Evolutionary conservation across 2,113 vertebrate genomes (phyloP).

Genomic region (Eurystomus gularis): DNA sequence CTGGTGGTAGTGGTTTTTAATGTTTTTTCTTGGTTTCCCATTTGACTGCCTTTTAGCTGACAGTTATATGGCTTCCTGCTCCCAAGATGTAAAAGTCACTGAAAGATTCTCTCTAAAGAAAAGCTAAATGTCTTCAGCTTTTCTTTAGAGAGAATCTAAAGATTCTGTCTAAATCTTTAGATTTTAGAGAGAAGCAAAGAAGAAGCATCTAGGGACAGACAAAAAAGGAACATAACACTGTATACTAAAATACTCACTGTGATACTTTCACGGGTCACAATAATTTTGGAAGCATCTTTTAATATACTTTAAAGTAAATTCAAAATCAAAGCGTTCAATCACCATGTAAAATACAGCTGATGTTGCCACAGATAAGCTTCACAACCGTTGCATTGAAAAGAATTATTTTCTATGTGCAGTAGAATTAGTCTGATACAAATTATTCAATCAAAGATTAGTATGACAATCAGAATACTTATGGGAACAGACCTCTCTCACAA

Average conservation of each 20-base stretch:
- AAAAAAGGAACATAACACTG: neutral
- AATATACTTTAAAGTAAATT: neutral
- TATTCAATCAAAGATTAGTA: neutral
- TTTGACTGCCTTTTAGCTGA: neutral
- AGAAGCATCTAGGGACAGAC: neutral
- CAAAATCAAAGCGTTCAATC: neutral
- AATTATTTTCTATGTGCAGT: neutral
- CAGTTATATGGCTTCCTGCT: neutral
- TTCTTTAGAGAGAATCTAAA: too few relatives aligned
- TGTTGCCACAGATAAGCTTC: neutral
- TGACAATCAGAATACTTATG: neutral
- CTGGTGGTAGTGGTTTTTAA: neutral
- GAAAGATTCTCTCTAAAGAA: neutral
- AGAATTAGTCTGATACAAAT: neutral
- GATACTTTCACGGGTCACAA: neutral
- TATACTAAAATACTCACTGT: neutral
- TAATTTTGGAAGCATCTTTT: neutral
- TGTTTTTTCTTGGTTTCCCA: neutral
- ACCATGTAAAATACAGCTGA: neutral
- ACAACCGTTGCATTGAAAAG: neutral
- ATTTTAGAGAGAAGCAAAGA: too few relatives aligned
- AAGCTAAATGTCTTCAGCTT: neutral
- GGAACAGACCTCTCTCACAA: neutral
- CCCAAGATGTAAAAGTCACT: neutral
- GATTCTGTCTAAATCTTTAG: too few relatives aligned